Evolutionary conservation across 2,797 vertebrate genomes (phyloP).

Genomic region (Lepus townsendii): DNA sequence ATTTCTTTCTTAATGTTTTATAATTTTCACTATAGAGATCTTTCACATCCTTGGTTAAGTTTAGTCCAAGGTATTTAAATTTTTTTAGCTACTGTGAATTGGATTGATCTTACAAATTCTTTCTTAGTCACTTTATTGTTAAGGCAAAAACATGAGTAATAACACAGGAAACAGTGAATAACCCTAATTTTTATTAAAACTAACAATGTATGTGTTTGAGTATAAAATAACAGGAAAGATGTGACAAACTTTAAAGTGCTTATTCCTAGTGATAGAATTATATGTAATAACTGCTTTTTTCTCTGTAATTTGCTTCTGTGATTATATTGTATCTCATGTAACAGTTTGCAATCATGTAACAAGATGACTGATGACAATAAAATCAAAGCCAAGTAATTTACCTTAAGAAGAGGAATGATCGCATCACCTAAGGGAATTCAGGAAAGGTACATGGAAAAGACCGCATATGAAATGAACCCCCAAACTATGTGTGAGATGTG

Average conservation of each 20-base stretch:
- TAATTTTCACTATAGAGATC: too few relatives aligned
- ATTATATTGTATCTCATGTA: background rate
- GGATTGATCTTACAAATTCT: too few relatives aligned
- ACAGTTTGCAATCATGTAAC: background rate
- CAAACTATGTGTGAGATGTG: background rate
- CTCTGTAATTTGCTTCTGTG: background rate
- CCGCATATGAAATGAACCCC: background rate
- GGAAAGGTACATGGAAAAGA: background rate
- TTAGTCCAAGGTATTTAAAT: too few relatives aligned
- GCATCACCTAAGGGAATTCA: background rate
- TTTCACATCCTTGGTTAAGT: too few relatives aligned
- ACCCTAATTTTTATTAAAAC: background rate
- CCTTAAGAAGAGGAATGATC: background rate
- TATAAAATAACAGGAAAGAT: conserved; percentile 9
- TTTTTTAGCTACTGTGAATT: too few relatives aligned
- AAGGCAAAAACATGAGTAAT: conserved; percentile 37
- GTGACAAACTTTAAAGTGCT: background rate
- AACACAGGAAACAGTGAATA: background rate
- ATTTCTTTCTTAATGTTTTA: too few relatives aligned
- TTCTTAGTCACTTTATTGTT: background rate
- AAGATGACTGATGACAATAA: background rate
- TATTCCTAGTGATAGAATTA: background rate
- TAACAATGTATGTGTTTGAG: background rate
- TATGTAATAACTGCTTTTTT: background rate
- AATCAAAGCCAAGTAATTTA: background rate